A percentile compares a stretch with the other conserved stretches of the same genome.
Evolutionary conservation across 2,113 vertebrate genomes (phyloP).

Genomic region (Eupsittula cactorum): DNA sequence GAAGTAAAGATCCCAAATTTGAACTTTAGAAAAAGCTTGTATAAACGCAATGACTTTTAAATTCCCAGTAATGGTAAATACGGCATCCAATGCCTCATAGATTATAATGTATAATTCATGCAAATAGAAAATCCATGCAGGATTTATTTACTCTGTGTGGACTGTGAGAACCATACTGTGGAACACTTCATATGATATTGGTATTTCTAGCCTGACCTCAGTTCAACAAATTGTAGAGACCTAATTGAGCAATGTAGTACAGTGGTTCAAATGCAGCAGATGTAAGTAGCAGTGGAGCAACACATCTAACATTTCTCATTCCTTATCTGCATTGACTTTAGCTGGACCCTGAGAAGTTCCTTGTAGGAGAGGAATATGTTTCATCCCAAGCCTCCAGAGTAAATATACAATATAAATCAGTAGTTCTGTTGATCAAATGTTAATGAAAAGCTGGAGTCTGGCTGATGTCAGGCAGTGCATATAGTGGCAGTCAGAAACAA

Average conservation of each 20-base stretch:
- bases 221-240: neutral
- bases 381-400: neutral
- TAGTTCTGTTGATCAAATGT: neutral
- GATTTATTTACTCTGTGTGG: neutral
- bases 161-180: neutral
- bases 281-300: neutral
- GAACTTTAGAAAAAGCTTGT: neutral
- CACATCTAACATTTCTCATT: neutral
- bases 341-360: neutral
- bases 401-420: neutral
- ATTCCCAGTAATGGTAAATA: neutral
- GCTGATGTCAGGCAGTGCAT: accelerated
- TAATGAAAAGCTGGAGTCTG: neutral
- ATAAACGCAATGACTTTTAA: neutral
- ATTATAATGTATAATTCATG: neutral
- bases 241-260: neutral
- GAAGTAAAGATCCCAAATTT: accelerated
- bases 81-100: neutral
- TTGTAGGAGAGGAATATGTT: neutral
- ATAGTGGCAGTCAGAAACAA: neutral
- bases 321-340: neutral
- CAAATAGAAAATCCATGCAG: neutral
- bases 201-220: neutral
- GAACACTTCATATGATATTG: neutral
- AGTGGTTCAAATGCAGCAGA: neutral